These are phyloP conservation scores for Branchellion lobata DNA, from an alignment of 2,888 invertebrate genomes.

Conservation along the genomic window DNA sequence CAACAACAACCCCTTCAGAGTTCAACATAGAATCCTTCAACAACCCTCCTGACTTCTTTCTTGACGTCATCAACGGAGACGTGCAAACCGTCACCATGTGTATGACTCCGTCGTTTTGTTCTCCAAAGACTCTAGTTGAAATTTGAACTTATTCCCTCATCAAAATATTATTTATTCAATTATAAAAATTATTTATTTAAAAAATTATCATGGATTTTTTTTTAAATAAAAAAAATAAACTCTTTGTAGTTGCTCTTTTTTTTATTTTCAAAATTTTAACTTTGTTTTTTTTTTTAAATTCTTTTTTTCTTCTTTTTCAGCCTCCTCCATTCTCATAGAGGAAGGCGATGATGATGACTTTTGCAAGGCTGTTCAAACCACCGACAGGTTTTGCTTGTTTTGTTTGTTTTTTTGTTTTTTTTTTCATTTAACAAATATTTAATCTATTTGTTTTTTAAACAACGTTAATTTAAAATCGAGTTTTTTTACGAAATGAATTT, in stretches of 20 bases:
- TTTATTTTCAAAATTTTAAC: no score
- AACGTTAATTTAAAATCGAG: no score
- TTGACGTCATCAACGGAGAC: slow-evolving; percentile 60
- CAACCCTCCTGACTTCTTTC: slow-evolving; percentile 62
- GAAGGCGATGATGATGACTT: not conserved
- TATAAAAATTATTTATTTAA: no score
- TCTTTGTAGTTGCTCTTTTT: no score
- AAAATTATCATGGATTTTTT: no score
- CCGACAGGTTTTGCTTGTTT: not conserved
- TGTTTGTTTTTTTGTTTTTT: not conserved
- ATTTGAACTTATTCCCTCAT: no score
- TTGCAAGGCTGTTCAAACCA: not conserved
- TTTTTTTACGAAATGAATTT: no score
- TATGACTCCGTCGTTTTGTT: not conserved
- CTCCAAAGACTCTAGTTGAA: no score
- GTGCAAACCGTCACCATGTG: slow-evolving; percentile 52
- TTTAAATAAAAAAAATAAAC: no score
- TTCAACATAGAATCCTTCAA: slow-evolving; percentile 58
- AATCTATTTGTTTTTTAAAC: not conserved
- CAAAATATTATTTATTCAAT: no score
- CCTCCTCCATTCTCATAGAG: not conserved
- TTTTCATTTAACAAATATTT: not conserved
- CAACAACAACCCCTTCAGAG: no score
- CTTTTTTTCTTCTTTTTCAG: slow-evolving; percentile 55
- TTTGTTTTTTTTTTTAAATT: no score